Percentiles rank a stretch among this genome's conserved stretches.
phyloP scores from a whole-genome alignment of 2,888 invertebrate species.

The Philaethria dido region DNA sequence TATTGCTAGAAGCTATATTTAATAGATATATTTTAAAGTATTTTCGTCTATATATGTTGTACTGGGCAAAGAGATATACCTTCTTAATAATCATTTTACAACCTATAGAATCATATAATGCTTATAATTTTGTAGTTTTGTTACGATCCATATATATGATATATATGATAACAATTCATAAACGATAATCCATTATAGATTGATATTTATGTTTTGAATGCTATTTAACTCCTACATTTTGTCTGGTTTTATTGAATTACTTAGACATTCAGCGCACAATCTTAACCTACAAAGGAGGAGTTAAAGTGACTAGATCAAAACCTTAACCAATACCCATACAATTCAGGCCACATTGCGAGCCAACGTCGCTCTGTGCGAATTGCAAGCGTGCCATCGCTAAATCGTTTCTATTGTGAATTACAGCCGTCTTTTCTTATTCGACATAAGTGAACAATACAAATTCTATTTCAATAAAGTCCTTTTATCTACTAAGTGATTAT shows the following conservation, averaged over 20 bases:
- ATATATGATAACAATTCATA: not conserved
- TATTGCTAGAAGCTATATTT: not conserved
- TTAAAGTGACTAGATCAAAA: conserved; percentile 45
- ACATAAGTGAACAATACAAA: not conserved
- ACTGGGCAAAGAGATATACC: too few relatives aligned
- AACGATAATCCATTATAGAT: not conserved
- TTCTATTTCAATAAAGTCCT: not conserved
- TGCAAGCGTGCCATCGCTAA: conserved; percentile 51
- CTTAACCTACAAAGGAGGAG: conserved; percentile 32
- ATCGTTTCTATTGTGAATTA: conserved; percentile 36
- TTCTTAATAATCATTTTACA: too few relatives aligned
- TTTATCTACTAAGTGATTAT: not conserved
- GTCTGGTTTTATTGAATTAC: not conserved
- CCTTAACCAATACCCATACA: conserved; percentile 45
- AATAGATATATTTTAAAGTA: too few relatives aligned
- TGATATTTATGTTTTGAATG: not conserved
- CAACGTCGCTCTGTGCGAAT: conserved; percentile 51
- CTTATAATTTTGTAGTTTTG: too few relatives aligned
- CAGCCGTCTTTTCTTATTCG: conserved; percentile 9
- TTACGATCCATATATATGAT: too few relatives aligned
- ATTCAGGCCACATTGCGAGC: conserved; percentile 55
- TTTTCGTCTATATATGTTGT: too few relatives aligned
- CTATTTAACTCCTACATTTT: not conserved
- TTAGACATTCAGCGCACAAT: conserved; percentile 30
- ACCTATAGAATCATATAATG: too few relatives aligned